Base-by-base conservation (phyloP, 2,888 invertebrate species). In the Microctonus aethiopoides region DNA sequence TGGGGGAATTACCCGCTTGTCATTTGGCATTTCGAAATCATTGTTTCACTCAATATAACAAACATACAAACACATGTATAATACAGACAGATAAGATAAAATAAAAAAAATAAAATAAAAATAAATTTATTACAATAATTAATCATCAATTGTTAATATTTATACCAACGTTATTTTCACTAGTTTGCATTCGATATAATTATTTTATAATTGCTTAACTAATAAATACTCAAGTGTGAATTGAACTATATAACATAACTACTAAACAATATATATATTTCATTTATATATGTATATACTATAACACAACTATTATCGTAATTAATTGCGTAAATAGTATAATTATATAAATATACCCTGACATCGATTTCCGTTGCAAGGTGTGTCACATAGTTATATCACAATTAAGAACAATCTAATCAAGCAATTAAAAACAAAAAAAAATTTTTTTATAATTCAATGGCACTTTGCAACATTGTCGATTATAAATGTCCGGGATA, bases 391-490 rank as follows among this genome's bases (percentile, higher is more conserved):
- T 34, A 32, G 51, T 36, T 36, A 61, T n/a, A n/a, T 63, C 46
- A 11, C 51, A 29, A 63, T 63, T 63, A 63, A 51, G 62, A 63
- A 51, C 62, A 63, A 63, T 32, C 29, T 63, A 56, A 29, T 63
- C 51, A 51, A 29, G 13, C 32, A 51, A 51, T 63, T 51, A 51
- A 24, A 16, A 22, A 32, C 51, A 10, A 6, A 36, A 26, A 36
- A 16, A 26, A 29, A 51, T 4, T 16, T 16, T 16, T 5, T 7
- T 7, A 20, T 16, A 46, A 16, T 6, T 46, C n/a, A 16, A 46
- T 46, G 16, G 46, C 1, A 39, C 39, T 13, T 9, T 52, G 52
- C 24, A 26, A 56, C 5, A 24, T 26, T 4, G 22, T 29, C 26
- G 10, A 56, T 46, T n/a, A 52, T 39, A 13, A 41, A 32, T 51